A percentile compares a stretch with the other conserved stretches of the same genome.
phyloP scores from a whole-genome alignment of 2,888 invertebrate genomes.

The Callinectes sapidus region DNA sequence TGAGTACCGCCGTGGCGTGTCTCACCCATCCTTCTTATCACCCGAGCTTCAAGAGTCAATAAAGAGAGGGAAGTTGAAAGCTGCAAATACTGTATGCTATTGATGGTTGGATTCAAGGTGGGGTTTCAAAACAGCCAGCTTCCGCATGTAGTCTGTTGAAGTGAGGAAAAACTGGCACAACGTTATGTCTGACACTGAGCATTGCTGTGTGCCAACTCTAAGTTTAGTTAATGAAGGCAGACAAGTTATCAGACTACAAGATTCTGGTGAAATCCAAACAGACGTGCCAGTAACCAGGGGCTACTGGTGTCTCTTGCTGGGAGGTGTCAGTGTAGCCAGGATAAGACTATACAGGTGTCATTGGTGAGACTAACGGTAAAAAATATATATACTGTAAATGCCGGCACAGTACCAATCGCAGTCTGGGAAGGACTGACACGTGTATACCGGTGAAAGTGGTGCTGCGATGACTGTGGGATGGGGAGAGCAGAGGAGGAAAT shows the following conservation, averaged over 20 bases:
- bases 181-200: too few relatives aligned
- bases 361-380: background rate
- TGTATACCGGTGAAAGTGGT: background rate
- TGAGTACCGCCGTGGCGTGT: too few relatives aligned
- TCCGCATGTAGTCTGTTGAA: background rate
- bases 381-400: background rate
- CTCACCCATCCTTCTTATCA: too few relatives aligned
- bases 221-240: background rate
- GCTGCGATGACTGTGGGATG: background rate
- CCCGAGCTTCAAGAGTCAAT: background rate
- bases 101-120: background rate
- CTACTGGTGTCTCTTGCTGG: slow-evolving; percentile 23
- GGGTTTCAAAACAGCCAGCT: background rate
- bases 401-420: background rate
- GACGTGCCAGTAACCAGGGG: slow-evolving; percentile 4
- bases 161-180: background rate
- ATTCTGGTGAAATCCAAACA: background rate
- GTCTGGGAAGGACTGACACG: background rate
- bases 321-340: background rate
- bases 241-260: background rate
- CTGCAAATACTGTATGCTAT: background rate
- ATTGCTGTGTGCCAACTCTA: background rate
- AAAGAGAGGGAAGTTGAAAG: background rate
- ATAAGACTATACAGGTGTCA: background rate
- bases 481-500: background rate